phyloP scores from a whole-genome alignment of 2,113 vertebrate species.

The Corythoichthys intestinalis region DNA sequence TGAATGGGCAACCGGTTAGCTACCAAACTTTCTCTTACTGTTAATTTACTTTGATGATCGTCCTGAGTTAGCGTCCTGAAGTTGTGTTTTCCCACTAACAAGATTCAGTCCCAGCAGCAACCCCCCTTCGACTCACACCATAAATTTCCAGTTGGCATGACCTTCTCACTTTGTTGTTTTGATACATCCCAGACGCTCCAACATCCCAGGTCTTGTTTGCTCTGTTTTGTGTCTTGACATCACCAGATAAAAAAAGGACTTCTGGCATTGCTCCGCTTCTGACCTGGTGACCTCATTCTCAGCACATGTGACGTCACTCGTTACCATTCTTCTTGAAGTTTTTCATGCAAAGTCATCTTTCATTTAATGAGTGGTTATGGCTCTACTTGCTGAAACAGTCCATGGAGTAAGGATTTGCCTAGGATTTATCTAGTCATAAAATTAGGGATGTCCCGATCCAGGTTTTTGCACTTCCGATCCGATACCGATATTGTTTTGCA shows the following conservation, averaged over 20 bases:
- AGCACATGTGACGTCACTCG: neutral
- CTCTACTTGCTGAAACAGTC: no score
- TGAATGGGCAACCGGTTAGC: neutral
- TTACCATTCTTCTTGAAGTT: no score
- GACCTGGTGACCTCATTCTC: conserved; percentile 15
- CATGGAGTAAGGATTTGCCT: no score
- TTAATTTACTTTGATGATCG: neutral
- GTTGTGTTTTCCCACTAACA: conserved; percentile 41
- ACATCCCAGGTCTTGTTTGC: conserved; percentile 24
- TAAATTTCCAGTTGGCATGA: conserved; percentile 45
- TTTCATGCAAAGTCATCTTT: no score
- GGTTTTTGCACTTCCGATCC: no score
- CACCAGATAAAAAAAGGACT: conserved; percentile 13
- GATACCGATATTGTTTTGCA: no score
- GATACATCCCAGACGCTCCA: conserved; percentile 58
- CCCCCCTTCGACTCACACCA: conserved; percentile 45
- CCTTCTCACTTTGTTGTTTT: conserved; percentile 49
- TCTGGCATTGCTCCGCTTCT: conserved; percentile 2
- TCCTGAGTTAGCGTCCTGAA: conserved; percentile 19
- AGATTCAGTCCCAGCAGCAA: conserved; percentile 41
- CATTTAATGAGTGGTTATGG: no score
- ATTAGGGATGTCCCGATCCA: no score
- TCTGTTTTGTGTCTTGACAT: conserved; percentile 39
- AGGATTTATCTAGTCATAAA: no score
- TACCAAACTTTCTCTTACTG: no score